phyloP scores from a whole-genome alignment of 2,113 vertebrate genomes.

The Tautogolabrus adspersus region DNA sequence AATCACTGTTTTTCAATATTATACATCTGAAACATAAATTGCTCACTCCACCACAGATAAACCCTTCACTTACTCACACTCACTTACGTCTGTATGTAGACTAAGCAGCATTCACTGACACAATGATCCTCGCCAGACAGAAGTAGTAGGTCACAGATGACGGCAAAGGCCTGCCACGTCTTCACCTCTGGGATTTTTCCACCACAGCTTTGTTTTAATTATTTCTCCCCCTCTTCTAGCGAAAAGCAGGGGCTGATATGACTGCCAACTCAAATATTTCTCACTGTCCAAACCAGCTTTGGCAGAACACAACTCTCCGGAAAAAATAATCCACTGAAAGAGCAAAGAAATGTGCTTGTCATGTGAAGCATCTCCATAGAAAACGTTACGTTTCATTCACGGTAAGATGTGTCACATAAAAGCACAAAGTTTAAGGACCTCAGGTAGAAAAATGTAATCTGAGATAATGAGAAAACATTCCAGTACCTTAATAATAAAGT shows the following conservation, averaged over 20 bases:
- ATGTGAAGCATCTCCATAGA: too few relatives aligned
- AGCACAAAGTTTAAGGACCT: too few relatives aligned
- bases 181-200: conserved; percentile 1
- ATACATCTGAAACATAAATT: background rate
- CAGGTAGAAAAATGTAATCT: too few relatives aligned
- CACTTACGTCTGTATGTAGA: background rate
- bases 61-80: background rate
- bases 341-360: too few relatives aligned
- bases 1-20: background rate
- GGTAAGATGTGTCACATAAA: too few relatives aligned
- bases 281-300: background rate
- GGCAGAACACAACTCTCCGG: conserved; percentile 1
- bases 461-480: too few relatives aligned
- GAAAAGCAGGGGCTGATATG: background rate
- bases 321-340: background rate
- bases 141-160: conserved; percentile 55
- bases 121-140: conserved; percentile 31
- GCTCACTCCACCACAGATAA: too few relatives aligned
- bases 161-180: background rate
- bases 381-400: too few relatives aligned
- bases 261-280: conserved; percentile 46
- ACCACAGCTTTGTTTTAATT: background rate
- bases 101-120: conserved; percentile 14
- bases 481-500: too few relatives aligned
- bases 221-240: background rate